Conservation (phyloP, 2,113 vertebrate genomes). For the Thermophis baileyi region DNA sequence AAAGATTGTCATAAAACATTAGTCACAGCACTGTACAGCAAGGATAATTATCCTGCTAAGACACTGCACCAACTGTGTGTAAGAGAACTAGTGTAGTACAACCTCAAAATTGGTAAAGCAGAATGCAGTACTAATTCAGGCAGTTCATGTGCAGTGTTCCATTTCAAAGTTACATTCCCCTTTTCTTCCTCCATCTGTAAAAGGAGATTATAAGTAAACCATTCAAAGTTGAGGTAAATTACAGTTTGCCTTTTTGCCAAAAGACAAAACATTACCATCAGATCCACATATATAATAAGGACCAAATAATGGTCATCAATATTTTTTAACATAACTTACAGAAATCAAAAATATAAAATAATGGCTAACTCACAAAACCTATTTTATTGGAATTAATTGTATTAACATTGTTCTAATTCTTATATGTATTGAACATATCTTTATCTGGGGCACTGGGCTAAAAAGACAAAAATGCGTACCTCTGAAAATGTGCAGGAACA, state of each 20-base stretch:
- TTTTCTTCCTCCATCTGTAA: neutral
- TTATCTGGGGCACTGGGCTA: neutral
- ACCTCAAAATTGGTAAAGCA: neutral
- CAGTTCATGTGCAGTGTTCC: neutral
- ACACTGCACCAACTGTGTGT: neutral
- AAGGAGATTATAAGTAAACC: neutral
- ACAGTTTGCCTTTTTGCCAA: neutral
- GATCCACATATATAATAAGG: neutral
- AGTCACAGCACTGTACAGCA: neutral
- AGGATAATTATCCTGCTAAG: neutral
- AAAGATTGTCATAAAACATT: neutral
- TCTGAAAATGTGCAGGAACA: neutral
- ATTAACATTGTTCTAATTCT: neutral
- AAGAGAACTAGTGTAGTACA: neutral
- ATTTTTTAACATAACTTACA: neutral
- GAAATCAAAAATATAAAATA: neutral
- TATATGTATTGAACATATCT: neutral
- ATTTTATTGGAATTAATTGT: neutral
- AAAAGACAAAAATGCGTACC: neutral
- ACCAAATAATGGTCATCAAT: neutral
- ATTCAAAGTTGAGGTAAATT: neutral
- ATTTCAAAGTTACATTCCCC: too few species aligned
- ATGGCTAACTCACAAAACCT: neutral
- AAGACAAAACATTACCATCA: neutral
- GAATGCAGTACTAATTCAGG: neutral